A percentile compares a stretch with the other conserved stretches of the same genome.
Evolutionary conservation across 2,797 vertebrate genomes (phyloP).

Genomic region (Paguma larvata): DNA sequence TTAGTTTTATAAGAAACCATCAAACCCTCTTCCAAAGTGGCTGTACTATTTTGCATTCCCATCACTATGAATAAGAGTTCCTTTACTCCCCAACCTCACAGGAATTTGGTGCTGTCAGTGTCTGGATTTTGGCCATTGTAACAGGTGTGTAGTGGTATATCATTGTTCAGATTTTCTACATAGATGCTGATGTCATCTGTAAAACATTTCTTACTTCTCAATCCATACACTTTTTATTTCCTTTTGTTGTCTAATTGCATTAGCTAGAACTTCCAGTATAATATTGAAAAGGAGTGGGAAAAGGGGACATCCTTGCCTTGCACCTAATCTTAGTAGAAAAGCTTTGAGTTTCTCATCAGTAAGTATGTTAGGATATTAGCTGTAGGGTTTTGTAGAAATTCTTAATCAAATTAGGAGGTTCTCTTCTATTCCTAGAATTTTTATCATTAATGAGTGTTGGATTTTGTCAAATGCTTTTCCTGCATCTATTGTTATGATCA

Average conservation of each 20-base stretch:
- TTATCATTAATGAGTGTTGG: background rate
- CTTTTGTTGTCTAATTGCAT: background rate
- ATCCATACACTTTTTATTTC: background rate
- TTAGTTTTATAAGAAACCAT: background rate
- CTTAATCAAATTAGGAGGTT: background rate
- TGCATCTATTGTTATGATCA: background rate
- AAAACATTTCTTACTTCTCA: background rate
- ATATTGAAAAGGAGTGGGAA: background rate
- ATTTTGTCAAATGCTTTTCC: background rate
- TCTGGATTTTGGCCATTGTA: background rate
- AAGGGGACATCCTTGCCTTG: background rate
- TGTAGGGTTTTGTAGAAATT: background rate
- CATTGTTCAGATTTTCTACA: background rate
- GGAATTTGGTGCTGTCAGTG: background rate
- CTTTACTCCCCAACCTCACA: background rate
- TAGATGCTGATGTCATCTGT: background rate
- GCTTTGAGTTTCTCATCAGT: background rate
- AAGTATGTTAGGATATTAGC: background rate
- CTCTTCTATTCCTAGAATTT: background rate
- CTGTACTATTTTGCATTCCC: background rate
- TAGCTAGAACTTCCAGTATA: background rate
- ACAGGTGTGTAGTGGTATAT: background rate
- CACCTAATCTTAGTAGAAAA: background rate
- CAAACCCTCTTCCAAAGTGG: background rate
- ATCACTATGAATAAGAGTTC: background rate